A percentile compares a stretch with the other conserved stretches of the same genome.
Conservation (phyloP, 2,888 invertebrate species). For the Xestia rhomboidea region DNA sequence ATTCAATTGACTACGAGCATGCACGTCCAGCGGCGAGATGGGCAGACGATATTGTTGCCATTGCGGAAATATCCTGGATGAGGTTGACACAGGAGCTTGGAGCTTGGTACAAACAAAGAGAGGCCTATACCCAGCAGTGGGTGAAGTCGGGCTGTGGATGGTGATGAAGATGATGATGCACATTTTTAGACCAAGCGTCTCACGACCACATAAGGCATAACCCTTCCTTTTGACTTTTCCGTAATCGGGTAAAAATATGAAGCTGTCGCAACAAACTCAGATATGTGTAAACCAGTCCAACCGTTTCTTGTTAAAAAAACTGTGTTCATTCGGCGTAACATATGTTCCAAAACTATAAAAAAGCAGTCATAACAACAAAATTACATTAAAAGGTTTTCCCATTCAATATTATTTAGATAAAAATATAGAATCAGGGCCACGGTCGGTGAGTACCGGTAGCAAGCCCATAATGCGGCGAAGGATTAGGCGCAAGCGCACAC, state of each 20-base stretch:
- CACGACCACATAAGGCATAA: background rate
- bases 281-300: background rate
- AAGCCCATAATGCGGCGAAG: slow-evolving; percentile 80
- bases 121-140: no score
- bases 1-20: background rate
- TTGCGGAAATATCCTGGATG: no score
- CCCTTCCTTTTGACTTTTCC: background rate
- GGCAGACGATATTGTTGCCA: no score
- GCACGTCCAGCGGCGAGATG: no score
- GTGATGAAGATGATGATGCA: no score
- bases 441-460: slow-evolving; percentile 78
- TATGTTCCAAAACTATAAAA: slow-evolving; percentile 15
- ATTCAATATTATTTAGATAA: slow-evolving; percentile 66
- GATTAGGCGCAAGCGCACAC: slow-evolving; percentile 81
- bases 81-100: no score
- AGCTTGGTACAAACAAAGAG: no score
- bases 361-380: slow-evolving; percentile 46
- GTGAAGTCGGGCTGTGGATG: no score
- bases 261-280: background rate
- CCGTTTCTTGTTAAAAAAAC: background rate
- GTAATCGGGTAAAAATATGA: background rate
- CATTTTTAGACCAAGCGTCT: background rate
- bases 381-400: slow-evolving; percentile 49
- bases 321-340: background rate
- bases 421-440: slow-evolving; percentile 81